Percentiles rank a stretch among this genome's conserved stretches.
Conservation (phyloP, 2,888 invertebrate species). For the Rhodophaea formosa region DNA sequence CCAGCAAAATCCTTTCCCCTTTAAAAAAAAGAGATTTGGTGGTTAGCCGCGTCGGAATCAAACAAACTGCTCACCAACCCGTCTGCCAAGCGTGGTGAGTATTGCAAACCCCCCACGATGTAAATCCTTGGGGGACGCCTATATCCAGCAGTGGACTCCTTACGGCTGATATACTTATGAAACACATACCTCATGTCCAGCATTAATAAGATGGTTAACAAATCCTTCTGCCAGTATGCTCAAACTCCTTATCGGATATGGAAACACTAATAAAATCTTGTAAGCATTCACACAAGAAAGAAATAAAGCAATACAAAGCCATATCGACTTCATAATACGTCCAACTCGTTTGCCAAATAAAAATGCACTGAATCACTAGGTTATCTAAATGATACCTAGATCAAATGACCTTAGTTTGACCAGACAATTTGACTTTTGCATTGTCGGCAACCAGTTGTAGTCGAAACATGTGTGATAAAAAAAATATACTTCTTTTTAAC, state of each 20-base stretch:
- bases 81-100: no score
- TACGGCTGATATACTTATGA: background rate
- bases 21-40: no score
- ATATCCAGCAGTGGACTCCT: no score
- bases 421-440: background rate
- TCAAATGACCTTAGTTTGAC: no score
- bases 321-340: background rate
- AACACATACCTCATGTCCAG: slow-evolving; percentile 37
- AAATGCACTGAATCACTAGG: background rate
- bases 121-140: no score
- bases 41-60: no score
- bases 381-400: no score
- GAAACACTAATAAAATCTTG: slow-evolving; percentile 8
- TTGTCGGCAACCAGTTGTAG: background rate
- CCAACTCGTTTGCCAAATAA: background rate
- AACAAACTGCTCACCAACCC: no score
- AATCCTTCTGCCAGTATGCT: slow-evolving; percentile 11
- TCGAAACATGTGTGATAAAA: background rate
- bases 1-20: no score
- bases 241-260: slow-evolving; percentile 7
- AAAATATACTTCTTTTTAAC: no score
- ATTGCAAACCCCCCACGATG: no score
- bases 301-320: background rate
- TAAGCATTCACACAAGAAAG: slow-evolving; percentile 1
- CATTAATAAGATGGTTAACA: slow-evolving; percentile 1